These are phyloP conservation scores for Bombus confusus DNA, from an alignment of 1,140 invertebrate species.

Conservation along the genomic window DNA sequence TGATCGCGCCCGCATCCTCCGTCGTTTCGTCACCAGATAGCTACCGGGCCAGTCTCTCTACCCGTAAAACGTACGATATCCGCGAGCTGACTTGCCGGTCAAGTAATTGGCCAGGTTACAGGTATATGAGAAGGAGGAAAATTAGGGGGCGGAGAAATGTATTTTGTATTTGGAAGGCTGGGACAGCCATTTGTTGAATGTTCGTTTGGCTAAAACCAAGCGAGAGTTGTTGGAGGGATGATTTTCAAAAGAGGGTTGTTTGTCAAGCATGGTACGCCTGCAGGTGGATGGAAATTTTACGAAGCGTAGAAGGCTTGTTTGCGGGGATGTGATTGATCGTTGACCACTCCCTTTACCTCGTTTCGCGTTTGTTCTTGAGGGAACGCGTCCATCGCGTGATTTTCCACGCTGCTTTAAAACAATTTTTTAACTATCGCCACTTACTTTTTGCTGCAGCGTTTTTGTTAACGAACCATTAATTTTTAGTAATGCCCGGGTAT, in stretches of 20 bases:
- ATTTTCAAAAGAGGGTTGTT: conserved; percentile 6
- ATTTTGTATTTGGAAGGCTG: neutral
- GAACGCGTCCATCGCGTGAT: neutral
- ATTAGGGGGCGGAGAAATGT: neutral
- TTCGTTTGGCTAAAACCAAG: neutral
- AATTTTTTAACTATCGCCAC: neutral
- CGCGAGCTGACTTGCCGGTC: neutral
- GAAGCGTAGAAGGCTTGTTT: neutral
- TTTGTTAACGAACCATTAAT: neutral
- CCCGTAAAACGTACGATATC: conserved; percentile 1
- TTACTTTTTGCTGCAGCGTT: neutral
- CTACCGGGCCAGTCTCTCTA: neutral
- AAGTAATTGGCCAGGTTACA: conserved; percentile 21
- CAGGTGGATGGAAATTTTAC: conserved; percentile 22
- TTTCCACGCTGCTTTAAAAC: neutral
- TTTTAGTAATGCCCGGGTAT: no score
- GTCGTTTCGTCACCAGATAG: conserved; percentile 14
- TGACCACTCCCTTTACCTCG: neutral
- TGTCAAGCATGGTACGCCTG: neutral
- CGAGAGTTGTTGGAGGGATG: neutral
- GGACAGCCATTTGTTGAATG: neutral
- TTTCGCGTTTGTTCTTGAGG: neutral
- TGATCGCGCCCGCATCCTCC: conserved; percentile 20
- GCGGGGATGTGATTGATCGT: conserved; percentile 2
- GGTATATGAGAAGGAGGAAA: neutral